Conservation (phyloP, 2,888 invertebrate species). For the Piscicola geometra region DNA sequence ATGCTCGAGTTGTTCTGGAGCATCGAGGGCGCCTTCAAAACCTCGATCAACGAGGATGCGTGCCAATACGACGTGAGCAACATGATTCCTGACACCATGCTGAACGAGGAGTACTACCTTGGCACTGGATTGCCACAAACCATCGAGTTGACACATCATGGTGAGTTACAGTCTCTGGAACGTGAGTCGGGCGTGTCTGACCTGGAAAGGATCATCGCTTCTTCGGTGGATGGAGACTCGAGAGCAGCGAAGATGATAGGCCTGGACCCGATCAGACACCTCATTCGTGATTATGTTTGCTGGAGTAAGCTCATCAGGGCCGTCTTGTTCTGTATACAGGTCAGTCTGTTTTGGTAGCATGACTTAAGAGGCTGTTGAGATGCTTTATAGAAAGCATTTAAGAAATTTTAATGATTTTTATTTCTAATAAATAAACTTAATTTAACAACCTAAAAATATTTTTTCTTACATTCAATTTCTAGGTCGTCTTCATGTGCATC, state of each 20-base stretch:
- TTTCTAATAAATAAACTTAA: no score
- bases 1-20: constrained; percentile 28
- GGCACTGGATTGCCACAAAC: not conserved
- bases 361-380: no score
- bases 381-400: no score
- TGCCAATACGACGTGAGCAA: constrained; percentile 21
- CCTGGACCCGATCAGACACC: constrained; percentile 5
- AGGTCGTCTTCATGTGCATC: constrained; percentile 14
- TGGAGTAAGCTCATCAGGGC: constrained; percentile 22
- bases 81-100: constrained; percentile 28
- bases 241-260: constrained; percentile 20
- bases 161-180: no score
- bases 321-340: constrained; percentile 21
- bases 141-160: constrained; percentile 1
- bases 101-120: not conserved
- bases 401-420: no score
- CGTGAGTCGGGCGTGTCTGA: not conserved
- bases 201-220: constrained; percentile 29
- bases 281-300: constrained; percentile 13
- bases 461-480: no score
- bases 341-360: no score
- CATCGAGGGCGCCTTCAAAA: constrained; percentile 15
- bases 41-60: not conserved
- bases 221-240: constrained; percentile 5
- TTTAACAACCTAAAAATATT: no score